Evolutionary conservation across 2,797 vertebrate species (phyloP), one percentile per base, ranked within the genome.

Genomic region (Phataginus tetradactyla): DNA sequence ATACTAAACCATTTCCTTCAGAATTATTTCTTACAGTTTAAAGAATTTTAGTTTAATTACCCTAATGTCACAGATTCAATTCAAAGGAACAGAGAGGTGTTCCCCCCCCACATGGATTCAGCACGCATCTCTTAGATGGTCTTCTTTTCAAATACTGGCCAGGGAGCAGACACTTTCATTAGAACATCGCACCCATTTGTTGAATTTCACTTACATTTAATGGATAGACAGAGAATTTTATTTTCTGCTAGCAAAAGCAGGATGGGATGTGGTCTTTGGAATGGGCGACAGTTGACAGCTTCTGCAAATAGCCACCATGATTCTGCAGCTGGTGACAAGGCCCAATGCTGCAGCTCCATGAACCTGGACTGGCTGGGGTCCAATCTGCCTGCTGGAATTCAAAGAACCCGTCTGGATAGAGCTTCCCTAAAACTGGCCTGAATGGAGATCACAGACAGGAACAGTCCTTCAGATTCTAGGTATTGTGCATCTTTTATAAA

Each of bases 391-490:
- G 45, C 3, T 85, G 49, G 63, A 95, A 80, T 96, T 96, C 79
- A 96, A 96, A 93, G 59, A 78, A 66, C 78, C 83, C 92, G 93
- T 64, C 45, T 97, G 37, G 75, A 68, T 74, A 86, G 53, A 80
- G 49, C 37, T 97, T 72, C 96, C 25, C 29, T 80, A 69, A 71
- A 34, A 94, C 13, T 69, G 49, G 92, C 91, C 91, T 97, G 75
- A 96, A 94, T 32, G 5, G 90, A n/a, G 85, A 95, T 95, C 69
- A 94, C 84, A 96, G 95, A 45, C 80, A 95, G 88, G 42, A 92
- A 13, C 2, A 3, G 20, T 92, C 55, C 59, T 95, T 93, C 15
- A 71, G 71, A 91, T 72, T 93, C 55, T 81, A 87, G 55, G 64
- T 75, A 90, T 90, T 90, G 34, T 92, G 32, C 2, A 79, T 39